Evolutionary conservation across 92 coral and sea anemone species (phyloP), one percentile per base, ranked within the genome.

Genomic region (Phymanthus crucifer): DNA sequence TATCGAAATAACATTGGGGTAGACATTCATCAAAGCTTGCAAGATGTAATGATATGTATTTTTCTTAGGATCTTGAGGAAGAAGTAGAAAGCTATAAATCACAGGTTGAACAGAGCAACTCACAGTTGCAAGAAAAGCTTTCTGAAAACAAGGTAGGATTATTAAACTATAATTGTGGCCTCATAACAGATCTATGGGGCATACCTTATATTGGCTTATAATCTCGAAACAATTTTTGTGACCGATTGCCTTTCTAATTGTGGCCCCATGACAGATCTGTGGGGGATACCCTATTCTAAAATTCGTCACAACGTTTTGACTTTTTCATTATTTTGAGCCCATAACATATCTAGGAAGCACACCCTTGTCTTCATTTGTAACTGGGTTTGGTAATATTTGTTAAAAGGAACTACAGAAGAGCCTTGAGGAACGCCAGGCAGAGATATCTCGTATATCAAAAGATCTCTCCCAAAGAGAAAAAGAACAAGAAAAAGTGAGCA

Each of bases 1-100:
- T 54, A 54, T 19, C 6, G 5, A 3, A 54, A 10, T 50, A 0
- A 50, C 16, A 14, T 11, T 19, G 21, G 11, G 57, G 3, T 3
- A 6, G 57, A 2, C 18, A 6, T 54, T n/a, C n/a, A 54, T 12
- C 14, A 43, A 43, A 43, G 18, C 48, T 6, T 54, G 35, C 6
- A 27, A 12, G 21, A 24, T 24, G 32, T 10, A 26, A 7, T 54
- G 64, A 11, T 21, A 54, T 54, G 17, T 54, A 3, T 7, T 16
- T 57, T 65, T n/a, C n/a, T 16, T 17, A 88, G 97, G 90, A 81
- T 40, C 79, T 88, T 65, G 97, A 92, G 58, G 84, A 88, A 69
- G 86, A 85, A 32, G 64, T 75, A 18, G 86, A 72, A 12, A 93
- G 79, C 67, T 77, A 87, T 23, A 89, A 92, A 72, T 46, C 82